Percentiles rank a stretch among this genome's conserved stretches.
These are phyloP conservation scores for Caerostris extrusa DNA, from an alignment of 1,140 invertebrate genomes.

Conservation along the genomic window DNA sequence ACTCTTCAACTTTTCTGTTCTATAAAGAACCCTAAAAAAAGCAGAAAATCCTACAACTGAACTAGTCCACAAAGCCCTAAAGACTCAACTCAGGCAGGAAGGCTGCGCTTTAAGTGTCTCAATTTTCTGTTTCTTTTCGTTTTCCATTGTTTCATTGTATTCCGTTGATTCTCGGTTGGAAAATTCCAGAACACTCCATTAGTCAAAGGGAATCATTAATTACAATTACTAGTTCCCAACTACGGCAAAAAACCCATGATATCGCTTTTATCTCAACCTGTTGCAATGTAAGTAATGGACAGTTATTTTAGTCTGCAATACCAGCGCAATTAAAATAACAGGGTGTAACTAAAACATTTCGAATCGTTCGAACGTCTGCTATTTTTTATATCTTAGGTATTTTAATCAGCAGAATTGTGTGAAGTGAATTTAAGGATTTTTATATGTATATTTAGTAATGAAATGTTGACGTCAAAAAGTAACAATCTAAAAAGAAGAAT, in stretches of 20 bases:
- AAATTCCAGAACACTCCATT: constrained; percentile 35
- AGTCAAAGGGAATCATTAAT: constrained; percentile 12
- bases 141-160: constrained; percentile 28
- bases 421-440: neutral
- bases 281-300: neutral
- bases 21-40: neutral
- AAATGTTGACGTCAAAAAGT: neutral
- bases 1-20: neutral
- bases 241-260: neutral
- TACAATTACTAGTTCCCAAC: neutral
- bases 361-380: neutral
- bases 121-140: constrained; percentile 9
- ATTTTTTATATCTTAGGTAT: neutral
- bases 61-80: neutral
- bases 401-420: neutral
- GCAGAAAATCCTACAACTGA: neutral
- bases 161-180: constrained; percentile 1
- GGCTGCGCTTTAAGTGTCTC: constrained; percentile 4
- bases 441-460: neutral
- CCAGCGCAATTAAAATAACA: constrained; percentile 9
- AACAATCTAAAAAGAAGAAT: neutral
- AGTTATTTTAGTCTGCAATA: constrained; percentile 3
- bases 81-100: neutral
- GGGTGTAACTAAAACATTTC: neutral
- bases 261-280: constrained; percentile 3